phyloP scores from a whole-genome alignment of 2,888 invertebrate species.

The Leucophora obtusa region DNA sequence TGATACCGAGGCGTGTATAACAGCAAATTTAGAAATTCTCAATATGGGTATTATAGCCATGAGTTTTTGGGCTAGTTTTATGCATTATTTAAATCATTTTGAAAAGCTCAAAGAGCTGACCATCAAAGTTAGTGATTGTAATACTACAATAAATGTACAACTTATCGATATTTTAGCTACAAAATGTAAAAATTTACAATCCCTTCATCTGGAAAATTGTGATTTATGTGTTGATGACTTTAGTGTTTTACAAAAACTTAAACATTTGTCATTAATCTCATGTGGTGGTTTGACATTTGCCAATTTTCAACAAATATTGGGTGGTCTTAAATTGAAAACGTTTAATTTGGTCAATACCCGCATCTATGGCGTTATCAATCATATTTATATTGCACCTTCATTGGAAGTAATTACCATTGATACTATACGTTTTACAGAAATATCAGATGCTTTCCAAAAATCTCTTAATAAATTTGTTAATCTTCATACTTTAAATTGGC shows the following conservation, averaged over 20 bases:
- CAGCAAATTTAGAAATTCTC: slow-evolving; percentile 16
- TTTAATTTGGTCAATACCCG: slow-evolving; percentile 50
- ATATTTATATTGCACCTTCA: slow-evolving; percentile 49
- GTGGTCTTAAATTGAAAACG: slow-evolving; percentile 37
- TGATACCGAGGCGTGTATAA: slow-evolving; percentile 11
- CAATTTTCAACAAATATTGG: slow-evolving; percentile 56
- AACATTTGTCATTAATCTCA: slow-evolving; percentile 26
- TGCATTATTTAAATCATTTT: slow-evolving; percentile 34
- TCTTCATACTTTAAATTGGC: slow-evolving; percentile 50
- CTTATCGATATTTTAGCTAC: slow-evolving; percentile 28
- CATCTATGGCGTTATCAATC: slow-evolving; percentile 50
- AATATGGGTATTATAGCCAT: slow-evolving; percentile 45
- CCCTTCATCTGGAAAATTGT: slow-evolving; percentile 37
- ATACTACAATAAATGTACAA: slow-evolving; percentile 41
- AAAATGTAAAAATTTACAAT: slow-evolving; percentile 28
- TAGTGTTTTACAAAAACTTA: slow-evolving; percentile 28
- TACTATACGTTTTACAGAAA: slow-evolving; percentile 53
- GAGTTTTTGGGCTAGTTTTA: slow-evolving; percentile 48
- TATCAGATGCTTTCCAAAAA: slow-evolving; percentile 58
- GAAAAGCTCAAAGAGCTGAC: slow-evolving; percentile 22
- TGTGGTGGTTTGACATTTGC: slow-evolving; percentile 57
- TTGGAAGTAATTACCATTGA: slow-evolving; percentile 47
- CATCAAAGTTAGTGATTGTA: slow-evolving; percentile 50
- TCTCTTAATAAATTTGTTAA: slow-evolving; percentile 56
- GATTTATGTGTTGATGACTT: slow-evolving; percentile 47